Conservation (phyloP, 37 sponge, comb jelly and placozoan species). For the Trichoplax adhaerens region DNA sequence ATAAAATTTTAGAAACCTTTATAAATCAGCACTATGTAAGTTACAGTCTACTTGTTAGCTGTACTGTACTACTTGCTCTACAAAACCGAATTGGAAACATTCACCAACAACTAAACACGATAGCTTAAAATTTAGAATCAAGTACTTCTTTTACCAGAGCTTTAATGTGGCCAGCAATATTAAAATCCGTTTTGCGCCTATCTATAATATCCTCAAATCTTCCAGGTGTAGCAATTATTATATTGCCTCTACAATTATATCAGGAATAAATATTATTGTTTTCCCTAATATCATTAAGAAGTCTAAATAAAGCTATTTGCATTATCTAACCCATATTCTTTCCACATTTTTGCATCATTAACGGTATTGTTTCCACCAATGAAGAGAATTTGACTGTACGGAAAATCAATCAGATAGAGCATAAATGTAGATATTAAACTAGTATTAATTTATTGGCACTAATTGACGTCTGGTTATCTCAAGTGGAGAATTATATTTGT, state of each 20-base stretch:
- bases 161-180: too few relatives aligned
- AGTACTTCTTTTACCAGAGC: too few relatives aligned
- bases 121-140: too few relatives aligned
- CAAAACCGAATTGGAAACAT: conserved; percentile 19
- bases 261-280: neutral
- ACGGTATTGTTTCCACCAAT: conserved; percentile 61
- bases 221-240: conserved; percentile 69
- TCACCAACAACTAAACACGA: neutral
- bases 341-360: conserved; percentile 9
- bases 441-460: too few relatives aligned
- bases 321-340: conserved; percentile 3
- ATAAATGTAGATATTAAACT: too few relatives aligned
- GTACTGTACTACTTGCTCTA: conserved; percentile 23
- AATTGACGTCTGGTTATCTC: too few relatives aligned
- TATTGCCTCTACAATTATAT: conserved; percentile 13
- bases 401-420: too few relatives aligned
- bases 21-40: neutral
- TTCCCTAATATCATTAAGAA: conserved; percentile 8
- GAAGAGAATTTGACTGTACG: conserved; percentile 2
- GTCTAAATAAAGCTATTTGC: conserved; percentile 8
- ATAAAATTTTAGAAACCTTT: conserved; percentile 4
- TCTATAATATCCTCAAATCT: conserved; percentile 55
- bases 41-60: neutral
- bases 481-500: too few relatives aligned
- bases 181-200: neutral